Percentiles rank a stretch among this genome's conserved stretches.
Conservation (phyloP, 2,888 invertebrate genomes). For the Acronicta psi region DNA sequence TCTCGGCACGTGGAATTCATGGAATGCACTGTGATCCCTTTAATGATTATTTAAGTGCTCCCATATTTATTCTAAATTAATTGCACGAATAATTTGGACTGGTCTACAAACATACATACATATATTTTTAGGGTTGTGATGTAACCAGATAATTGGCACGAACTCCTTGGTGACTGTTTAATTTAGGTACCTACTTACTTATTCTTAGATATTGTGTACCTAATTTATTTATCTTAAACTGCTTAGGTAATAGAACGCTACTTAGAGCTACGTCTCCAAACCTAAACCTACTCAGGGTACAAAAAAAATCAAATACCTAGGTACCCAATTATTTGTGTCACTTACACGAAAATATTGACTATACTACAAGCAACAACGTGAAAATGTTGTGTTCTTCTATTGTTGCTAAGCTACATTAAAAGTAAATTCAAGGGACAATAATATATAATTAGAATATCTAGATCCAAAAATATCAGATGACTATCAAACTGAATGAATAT, state of each 20-base stretch:
- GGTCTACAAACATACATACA: conserved; percentile 26
- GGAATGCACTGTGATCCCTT: conserved; percentile 35
- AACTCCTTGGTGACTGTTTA: conserved; percentile 37
- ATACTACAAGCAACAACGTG: too few relatives aligned
- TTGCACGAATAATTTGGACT: conserved; percentile 21
- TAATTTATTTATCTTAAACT: conserved; percentile 17
- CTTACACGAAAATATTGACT: too few relatives aligned
- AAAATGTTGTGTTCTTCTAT: too few relatives aligned
- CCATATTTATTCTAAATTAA: conserved; percentile 34
- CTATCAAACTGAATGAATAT: conserved; percentile 15
- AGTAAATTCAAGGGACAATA: too few relatives aligned
- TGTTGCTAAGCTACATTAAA: too few relatives aligned
- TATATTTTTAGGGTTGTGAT: conserved; percentile 19
- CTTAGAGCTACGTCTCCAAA: too few relatives aligned
- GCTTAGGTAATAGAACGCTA: neutral
- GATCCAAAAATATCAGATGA: neutral
- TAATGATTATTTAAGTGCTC: conserved; percentile 43
- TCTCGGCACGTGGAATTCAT: conserved; percentile 26
- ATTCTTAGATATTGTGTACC: neutral
- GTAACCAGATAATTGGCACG: conserved; percentile 39
- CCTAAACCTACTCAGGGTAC: too few relatives aligned
- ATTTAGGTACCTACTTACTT: conserved; percentile 16
- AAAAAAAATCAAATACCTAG: too few relatives aligned
- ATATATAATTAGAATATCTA: conserved; percentile 1
- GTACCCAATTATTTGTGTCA: too few relatives aligned